A percentile compares a stretch with the other conserved stretches of the same genome.
These are phyloP conservation scores for Atherix ibis DNA, from an alignment of 2,888 invertebrate genomes.

Conservation along the genomic window DNA sequence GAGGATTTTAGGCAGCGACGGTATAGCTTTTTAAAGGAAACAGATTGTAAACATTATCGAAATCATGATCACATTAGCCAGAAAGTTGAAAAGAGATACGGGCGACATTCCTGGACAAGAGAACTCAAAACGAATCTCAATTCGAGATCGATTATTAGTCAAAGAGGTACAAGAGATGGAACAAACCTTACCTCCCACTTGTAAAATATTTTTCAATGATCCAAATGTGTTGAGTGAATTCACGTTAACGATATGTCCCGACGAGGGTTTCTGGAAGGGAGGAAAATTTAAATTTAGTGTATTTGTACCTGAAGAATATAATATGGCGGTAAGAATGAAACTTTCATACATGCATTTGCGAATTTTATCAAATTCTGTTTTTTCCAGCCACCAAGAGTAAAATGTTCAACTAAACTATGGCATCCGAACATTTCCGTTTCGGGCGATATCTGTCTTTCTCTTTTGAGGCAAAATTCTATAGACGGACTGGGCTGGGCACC, in stretches of 20 bases:
- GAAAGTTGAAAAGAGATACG: conserved; percentile 32
- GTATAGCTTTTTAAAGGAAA: conserved; percentile 1
- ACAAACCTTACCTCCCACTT: conserved; percentile 64
- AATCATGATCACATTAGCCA: conserved; percentile 34
- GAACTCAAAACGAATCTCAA: conserved; percentile 26
- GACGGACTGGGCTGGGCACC: conserved; percentile 94
- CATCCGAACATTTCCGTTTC: conserved; percentile 92
- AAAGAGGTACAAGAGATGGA: conserved; percentile 77
- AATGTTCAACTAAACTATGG: conserved; percentile 83
- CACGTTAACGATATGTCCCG: conserved; percentile 57
- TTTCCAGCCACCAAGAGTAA: conserved; percentile 77
- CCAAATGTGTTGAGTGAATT: conserved; percentile 72
- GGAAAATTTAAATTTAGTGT: conserved; percentile 78
- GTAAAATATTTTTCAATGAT: conserved; percentile 65
- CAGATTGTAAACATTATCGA: too few species aligned
- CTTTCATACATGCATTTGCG: neutral
- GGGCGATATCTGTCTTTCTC: conserved; percentile 83
- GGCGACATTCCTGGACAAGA: conserved; percentile 4
- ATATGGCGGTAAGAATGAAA: conserved; percentile 67
- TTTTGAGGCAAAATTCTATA: conserved; percentile 78
- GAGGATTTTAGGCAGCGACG: neutral
- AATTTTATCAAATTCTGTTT: conserved; percentile 2
- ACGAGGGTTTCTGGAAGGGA: conserved; percentile 79
- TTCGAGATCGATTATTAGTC: conserved; percentile 42
- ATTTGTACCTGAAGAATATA: conserved; percentile 84